Base-by-base conservation (phyloP, 2,113 vertebrate species). In the Brevimyrus niger region DNA sequence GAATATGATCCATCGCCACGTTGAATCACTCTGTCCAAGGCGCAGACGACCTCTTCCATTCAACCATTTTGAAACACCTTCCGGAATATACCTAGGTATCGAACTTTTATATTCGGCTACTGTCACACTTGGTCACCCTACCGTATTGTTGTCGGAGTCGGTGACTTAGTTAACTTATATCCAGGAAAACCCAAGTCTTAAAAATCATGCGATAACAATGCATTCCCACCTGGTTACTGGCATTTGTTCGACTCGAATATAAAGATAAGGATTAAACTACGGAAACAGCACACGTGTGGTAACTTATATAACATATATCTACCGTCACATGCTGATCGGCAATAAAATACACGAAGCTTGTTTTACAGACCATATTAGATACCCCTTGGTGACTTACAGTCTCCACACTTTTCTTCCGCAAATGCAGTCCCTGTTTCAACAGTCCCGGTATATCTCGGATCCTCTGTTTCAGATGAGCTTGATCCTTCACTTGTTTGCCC, bases 361-460 rank as follows among this genome's bases (percentile, higher is more conserved):
- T 38, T 38, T 69, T 17, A 80, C 13, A 38, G 69, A 15, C 5
- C 11, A 76, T 4, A 17, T 19, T 38, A 76, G 27, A 31, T 6
- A 35, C 27, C 65, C 35, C 65, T 73, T 15, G 73, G 13, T 42
- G 85, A 85, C 89, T 88, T 65, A 90, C 89, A 38, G 87, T 76
- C 76, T 84, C 89, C 73, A 83, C 87, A 50, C 86, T 90, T 89
- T 95, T 96, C 94, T 95, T 96, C 92, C 96, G 94, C 94, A 97
- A 92, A 51, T 95, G 96, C 76, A 97, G 94, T 86, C 96, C 96
- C 92, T 95, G 96, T 89, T 95, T 94, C 92, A 96, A 94, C 92
- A 96, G 90, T 47, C 96, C 94, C 0, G 96, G 96, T 90, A 97
- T 93, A 91, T 96, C 96, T 92, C 92, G 89, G 89, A 97, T 95